Evolutionary conservation across 2,113 vertebrate species (phyloP).

Genomic region (Nipponia nippon): DNA sequence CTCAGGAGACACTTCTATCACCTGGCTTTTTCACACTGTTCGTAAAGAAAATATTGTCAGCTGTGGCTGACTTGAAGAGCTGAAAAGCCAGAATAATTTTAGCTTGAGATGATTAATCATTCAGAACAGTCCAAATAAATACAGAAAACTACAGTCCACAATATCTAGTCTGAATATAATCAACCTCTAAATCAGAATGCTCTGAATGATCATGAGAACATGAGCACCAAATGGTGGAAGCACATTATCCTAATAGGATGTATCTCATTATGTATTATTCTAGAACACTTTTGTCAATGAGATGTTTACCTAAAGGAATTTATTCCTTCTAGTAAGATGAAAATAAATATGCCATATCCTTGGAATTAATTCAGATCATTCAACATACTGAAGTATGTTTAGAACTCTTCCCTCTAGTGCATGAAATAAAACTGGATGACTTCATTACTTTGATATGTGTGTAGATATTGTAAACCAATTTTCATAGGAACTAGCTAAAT

Average conservation of each 20-base stretch:
- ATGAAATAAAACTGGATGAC: background rate
- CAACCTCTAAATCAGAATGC: background rate
- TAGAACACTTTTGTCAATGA: background rate
- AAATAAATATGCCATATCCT: background rate
- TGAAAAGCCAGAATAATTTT: background rate
- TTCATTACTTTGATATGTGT: background rate
- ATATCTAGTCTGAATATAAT: background rate
- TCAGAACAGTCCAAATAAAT: background rate
- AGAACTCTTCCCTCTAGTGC: background rate
- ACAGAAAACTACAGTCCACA: background rate
- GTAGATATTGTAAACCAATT: background rate
- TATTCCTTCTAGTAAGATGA: background rate
- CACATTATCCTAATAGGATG: background rate
- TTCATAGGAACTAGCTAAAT: background rate
- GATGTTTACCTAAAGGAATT: conserved; percentile 9
- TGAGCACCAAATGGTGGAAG: background rate
- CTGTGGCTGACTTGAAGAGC: background rate
- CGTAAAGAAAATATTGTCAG: background rate
- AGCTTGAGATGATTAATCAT: background rate
- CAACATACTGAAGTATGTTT: background rate
- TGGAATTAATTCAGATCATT: conserved; percentile 1
- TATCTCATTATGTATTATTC: background rate
- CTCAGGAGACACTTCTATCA: background rate
- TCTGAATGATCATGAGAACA: background rate
- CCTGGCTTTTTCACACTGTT: background rate